Percentiles rank a stretch among this genome's conserved stretches.
Evolutionary conservation across 2,113 vertebrate species (phyloP).

Genomic region (Chionis minor): DNA sequence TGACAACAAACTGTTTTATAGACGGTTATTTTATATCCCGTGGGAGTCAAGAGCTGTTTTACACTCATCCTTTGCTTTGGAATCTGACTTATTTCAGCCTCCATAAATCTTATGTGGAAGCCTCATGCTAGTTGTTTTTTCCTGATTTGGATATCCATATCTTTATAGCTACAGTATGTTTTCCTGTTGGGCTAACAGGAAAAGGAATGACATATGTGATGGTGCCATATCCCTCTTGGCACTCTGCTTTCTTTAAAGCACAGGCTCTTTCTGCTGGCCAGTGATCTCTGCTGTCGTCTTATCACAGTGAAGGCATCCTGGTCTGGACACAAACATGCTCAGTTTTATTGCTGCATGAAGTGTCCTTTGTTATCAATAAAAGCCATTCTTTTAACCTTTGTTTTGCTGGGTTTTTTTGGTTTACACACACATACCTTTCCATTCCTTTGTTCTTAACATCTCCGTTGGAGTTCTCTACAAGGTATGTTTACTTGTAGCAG

Average conservation of each 20-base stretch:
- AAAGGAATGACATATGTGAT: background rate
- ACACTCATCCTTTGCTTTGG: background rate
- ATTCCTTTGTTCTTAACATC: background rate
- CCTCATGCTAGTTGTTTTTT: background rate
- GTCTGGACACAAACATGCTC: background rate
- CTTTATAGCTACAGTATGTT: background rate
- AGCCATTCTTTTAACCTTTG: background rate
- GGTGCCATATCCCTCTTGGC: background rate
- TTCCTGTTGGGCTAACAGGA: conserved; percentile 3
- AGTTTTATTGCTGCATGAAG: background rate
- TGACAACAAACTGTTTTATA: background rate
- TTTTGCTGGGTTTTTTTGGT: background rate
- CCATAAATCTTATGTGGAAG: background rate
- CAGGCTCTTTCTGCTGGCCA: background rate
- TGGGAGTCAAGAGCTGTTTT: background rate
- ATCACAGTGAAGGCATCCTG: background rate
- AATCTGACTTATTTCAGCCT: background rate
- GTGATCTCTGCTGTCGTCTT: background rate
- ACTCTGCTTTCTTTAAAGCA: background rate
- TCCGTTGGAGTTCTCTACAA: background rate
- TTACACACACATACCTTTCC: accelerated
- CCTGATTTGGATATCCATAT: background rate
- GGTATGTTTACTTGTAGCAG: background rate
- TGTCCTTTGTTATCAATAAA: background rate
- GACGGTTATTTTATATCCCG: background rate